These are phyloP conservation scores for Zosterops japonicus DNA, from an alignment of 2,113 vertebrate species.

Conservation along the genomic window DNA sequence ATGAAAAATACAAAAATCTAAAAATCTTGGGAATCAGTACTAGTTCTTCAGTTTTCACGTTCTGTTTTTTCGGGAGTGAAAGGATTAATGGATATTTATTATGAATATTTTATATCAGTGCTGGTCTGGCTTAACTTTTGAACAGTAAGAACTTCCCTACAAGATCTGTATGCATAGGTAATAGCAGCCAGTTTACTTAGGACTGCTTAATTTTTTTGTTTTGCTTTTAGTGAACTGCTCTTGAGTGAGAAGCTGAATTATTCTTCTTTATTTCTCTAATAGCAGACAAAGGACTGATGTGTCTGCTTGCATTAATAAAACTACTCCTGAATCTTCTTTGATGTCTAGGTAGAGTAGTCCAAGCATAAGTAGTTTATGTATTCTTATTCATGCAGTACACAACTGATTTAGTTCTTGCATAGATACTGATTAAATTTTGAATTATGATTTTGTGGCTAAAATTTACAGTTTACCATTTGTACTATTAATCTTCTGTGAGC, in stretches of 20 bases:
- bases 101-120: not conserved
- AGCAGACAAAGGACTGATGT: not conserved
- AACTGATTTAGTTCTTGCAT: not conserved
- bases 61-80: not conserved
- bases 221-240: not conserved
- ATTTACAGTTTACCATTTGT: not conserved
- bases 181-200: not conserved
- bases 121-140: not conserved
- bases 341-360: not conserved
- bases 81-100: not conserved
- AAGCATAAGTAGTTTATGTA: not conserved
- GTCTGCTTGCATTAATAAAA: not conserved
- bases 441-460: not conserved
- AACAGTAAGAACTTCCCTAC: not conserved
- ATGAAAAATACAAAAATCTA: not conserved
- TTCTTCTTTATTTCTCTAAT: not conserved
- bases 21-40: not conserved
- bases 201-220: not conserved
- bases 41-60: not conserved
- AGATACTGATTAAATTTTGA: not conserved
- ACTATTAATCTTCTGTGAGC: not conserved
- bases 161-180: not conserved
- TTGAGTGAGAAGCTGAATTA: not conserved
- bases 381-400: not conserved
- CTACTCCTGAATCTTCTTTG: not conserved